Evolutionary conservation across 2,113 vertebrate species (phyloP).

Genomic region (Sinocyclocheilus maitianheensis): DNA sequence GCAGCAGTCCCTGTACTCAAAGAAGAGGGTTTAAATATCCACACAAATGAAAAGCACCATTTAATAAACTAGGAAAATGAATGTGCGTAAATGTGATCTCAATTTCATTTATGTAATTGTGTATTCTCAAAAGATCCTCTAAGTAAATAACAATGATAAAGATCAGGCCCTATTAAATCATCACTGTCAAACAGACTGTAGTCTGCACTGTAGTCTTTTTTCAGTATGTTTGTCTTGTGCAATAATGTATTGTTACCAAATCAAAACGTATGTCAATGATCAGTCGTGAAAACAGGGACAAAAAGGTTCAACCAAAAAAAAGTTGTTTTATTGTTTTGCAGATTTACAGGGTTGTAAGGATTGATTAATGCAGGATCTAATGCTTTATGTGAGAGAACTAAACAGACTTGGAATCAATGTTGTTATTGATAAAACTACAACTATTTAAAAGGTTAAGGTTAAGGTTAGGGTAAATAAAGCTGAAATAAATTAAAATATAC

Average conservation of each 20-base stretch:
- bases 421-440: too few relatives aligned
- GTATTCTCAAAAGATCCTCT: not conserved
- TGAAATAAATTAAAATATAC: too few relatives aligned
- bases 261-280: not conserved
- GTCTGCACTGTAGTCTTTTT: not conserved
- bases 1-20: conserved; percentile 45
- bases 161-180: conserved; percentile 40
- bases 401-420: too few relatives aligned
- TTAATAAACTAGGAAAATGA: conserved; percentile 23
- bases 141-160: conserved; percentile 22
- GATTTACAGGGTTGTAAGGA: too few relatives aligned
- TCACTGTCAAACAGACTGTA: not conserved
- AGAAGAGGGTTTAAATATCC: conserved; percentile 38
- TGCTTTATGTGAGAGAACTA: too few relatives aligned
- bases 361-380: not conserved
- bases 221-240: not conserved
- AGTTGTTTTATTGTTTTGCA: not conserved
- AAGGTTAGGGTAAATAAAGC: too few relatives aligned
- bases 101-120: not conserved
- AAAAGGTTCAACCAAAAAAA: not conserved
- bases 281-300: not conserved
- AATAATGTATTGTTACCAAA: not conserved
- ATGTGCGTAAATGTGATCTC: not conserved
- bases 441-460: too few relatives aligned
- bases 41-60: conserved; percentile 17